Percentiles rank a stretch among this genome's conserved stretches.
Conservation (phyloP, 2,797 vertebrate species). For the Gymnopithys bicolor region DNA sequence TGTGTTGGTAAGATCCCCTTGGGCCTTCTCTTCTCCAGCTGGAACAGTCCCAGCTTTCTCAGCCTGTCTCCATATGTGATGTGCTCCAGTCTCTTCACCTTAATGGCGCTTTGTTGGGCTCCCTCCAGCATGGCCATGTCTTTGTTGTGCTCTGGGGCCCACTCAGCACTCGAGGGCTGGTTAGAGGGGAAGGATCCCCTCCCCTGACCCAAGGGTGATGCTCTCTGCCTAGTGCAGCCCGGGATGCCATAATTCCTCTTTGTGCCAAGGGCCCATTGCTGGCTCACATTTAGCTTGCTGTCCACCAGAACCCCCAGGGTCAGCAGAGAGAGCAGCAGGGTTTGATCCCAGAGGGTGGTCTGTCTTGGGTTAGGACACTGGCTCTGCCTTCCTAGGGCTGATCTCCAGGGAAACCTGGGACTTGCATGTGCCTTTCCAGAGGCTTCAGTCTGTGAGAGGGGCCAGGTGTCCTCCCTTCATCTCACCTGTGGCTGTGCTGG, state of each 20-base stretch:
- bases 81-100: neutral
- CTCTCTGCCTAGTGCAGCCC: neutral
- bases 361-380: neutral
- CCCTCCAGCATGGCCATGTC: neutral
- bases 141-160: neutral
- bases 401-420: neutral
- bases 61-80: neutral
- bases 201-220: too few relatives aligned
- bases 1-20: neutral
- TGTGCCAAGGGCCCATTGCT: neutral
- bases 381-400: neutral
- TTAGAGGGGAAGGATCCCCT: neutral
- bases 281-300: neutral
- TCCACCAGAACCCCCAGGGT: too few relatives aligned
- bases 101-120: neutral
- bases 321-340: neutral
- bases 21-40: neutral
- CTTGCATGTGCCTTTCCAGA: rapidly evolving
- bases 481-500: neutral
- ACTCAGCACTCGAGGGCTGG: neutral
- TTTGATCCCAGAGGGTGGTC: neutral
- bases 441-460: rapidly evolving
- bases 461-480: neutral
- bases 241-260: neutral
- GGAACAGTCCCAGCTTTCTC: neutral